These are phyloP conservation scores for Ischnus inquisitorius DNA, from an alignment of 2,888 invertebrate genomes.

Conservation along the genomic window DNA sequence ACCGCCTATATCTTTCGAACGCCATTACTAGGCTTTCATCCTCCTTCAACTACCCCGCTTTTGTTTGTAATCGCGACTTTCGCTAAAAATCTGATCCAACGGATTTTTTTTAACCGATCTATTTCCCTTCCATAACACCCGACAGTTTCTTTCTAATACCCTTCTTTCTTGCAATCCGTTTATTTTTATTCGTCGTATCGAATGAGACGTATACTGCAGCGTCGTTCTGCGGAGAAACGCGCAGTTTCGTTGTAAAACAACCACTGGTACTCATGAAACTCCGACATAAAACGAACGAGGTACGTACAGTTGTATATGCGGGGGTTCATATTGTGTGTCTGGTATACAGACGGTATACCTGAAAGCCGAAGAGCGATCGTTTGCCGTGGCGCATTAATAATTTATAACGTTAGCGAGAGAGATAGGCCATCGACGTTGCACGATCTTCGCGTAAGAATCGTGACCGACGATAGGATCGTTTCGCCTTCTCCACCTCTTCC, in stretches of 20 bases:
- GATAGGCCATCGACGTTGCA: slow-evolving; percentile 76
- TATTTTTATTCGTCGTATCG: slow-evolving; percentile 9
- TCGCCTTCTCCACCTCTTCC: slow-evolving; percentile 53
- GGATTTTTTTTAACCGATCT: slow-evolving; percentile 41
- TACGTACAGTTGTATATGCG: slow-evolving; percentile 27
- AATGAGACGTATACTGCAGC: background rate
- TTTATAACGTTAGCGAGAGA: slow-evolving; percentile 76
- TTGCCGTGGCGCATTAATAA: slow-evolving; percentile 78
- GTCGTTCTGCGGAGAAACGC: background rate
- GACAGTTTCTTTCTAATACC: background rate
- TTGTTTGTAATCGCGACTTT: slow-evolving; percentile 58
- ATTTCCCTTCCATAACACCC: slow-evolving; percentile 15
- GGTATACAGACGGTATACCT: slow-evolving; percentile 19
- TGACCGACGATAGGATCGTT: slow-evolving; percentile 78
- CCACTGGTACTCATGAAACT: slow-evolving; percentile 35
- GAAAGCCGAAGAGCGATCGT: slow-evolving; percentile 72
- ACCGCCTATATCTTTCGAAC: slow-evolving; percentile 67
- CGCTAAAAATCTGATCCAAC: slow-evolving; percentile 1
- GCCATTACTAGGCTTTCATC: slow-evolving; percentile 67
- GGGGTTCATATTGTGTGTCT: slow-evolving; percentile 11
- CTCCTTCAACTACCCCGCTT: slow-evolving; percentile 57
- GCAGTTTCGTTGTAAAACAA: slow-evolving; percentile 1
- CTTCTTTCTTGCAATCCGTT: background rate
- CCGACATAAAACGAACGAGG: slow-evolving; percentile 51
- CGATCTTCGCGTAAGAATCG: slow-evolving; percentile 78